Conservation (phyloP, 1,140 invertebrate species). For the silkworm (Bombyx mori) region DNA sequence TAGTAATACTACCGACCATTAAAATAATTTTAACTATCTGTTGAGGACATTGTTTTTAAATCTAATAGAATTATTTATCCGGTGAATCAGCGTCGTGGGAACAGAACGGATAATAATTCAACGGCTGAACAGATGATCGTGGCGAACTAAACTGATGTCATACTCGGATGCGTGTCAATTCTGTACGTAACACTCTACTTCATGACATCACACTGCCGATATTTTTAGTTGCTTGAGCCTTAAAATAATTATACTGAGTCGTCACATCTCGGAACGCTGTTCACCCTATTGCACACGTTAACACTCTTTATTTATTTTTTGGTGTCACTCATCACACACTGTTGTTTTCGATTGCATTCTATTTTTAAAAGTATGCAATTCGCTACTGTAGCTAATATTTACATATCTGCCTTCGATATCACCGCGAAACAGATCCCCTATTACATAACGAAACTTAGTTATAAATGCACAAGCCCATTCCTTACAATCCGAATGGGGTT, state of each 20-base stretch:
- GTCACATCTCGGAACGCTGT: conserved; percentile 28
- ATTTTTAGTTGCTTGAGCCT: conserved; percentile 55
- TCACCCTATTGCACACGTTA: conserved; percentile 25
- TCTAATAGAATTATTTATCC: background rate
- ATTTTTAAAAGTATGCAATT: background rate
- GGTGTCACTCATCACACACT: background rate
- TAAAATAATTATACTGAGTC: conserved; percentile 42
- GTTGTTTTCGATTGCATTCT: background rate
- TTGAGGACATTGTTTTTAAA: conserved; percentile 7
- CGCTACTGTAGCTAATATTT: too few relatives aligned
- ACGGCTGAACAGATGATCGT: conserved; percentile 37
- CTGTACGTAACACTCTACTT: conserved; percentile 47
- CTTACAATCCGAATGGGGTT: conserved; percentile 26
- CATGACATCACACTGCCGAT: conserved; percentile 59
- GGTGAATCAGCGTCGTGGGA: conserved; percentile 26
- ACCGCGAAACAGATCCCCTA: conserved; percentile 6
- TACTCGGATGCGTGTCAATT: conserved; percentile 41
- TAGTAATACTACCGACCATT: background rate
- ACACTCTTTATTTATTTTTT: conserved; percentile 6
- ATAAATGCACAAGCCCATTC: conserved; percentile 18
- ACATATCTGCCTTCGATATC: too few relatives aligned
- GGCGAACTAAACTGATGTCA: conserved; percentile 54
- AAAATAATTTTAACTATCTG: conserved; percentile 10
- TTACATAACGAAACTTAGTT: conserved; percentile 9
- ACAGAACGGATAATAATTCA: conserved; percentile 39